Conservation (phyloP, 2,888 invertebrate species). For the Drosophila melanosoma region DNA sequence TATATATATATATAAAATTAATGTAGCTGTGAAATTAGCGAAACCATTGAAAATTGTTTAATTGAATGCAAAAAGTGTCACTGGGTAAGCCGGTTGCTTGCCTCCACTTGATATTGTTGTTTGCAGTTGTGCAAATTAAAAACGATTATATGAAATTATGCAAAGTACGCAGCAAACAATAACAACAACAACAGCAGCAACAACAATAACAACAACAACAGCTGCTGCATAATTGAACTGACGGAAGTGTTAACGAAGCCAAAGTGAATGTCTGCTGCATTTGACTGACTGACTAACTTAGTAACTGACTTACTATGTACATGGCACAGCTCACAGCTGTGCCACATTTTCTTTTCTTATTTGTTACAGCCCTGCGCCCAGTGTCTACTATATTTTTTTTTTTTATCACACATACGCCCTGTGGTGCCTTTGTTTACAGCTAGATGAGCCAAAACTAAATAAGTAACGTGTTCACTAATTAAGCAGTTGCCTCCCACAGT, state of each 20-base stretch:
- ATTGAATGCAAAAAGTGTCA: constrained; percentile 58
- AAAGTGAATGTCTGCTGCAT: constrained; percentile 67
- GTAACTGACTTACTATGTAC: constrained; percentile 5
- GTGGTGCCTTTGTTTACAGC: not conserved
- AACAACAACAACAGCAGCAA: constrained; percentile 26
- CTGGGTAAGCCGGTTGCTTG: constrained; percentile 39
- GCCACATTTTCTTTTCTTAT: constrained; percentile 8
- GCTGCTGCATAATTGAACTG: constrained; percentile 71
- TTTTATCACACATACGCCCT: constrained; percentile 21
- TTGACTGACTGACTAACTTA: constrained; percentile 46
- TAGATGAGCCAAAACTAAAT: not conserved
- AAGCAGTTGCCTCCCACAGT: constrained; percentile 33
- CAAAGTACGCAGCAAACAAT: constrained; percentile 64
- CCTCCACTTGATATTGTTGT: constrained; percentile 61
- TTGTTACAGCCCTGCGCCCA: constrained; percentile 8
- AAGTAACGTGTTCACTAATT: constrained; percentile 32
- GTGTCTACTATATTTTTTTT: not conserved
- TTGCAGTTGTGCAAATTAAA: constrained; percentile 69
- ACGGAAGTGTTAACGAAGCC: constrained; percentile 65
- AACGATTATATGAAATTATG: constrained; percentile 76
- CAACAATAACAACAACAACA: constrained; percentile 36
- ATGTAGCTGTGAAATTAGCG: constrained; percentile 36
- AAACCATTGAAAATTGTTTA: constrained; percentile 61
- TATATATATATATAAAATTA: constrained; percentile 22
- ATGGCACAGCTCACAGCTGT: constrained; percentile 42